Base-by-base conservation (phyloP, 2,888 invertebrate species). In the Nemotelus pantherinus region DNA sequence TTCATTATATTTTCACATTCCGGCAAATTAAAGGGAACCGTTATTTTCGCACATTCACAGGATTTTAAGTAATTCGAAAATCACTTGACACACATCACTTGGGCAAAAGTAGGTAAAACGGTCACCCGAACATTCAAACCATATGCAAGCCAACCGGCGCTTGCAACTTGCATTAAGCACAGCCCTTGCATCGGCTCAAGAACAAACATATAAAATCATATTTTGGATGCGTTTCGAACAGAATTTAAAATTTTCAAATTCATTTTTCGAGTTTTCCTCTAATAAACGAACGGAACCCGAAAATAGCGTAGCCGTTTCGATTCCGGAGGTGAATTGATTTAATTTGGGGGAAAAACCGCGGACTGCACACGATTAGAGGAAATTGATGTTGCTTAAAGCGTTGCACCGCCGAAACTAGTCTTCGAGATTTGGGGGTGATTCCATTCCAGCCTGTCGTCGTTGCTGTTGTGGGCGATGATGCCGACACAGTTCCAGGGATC, bases 351-450 rank as follows among this genome's bases (percentile, higher is more conserved):
- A 65, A 65, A 65, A 65, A 3, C 25, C 65, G 65, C 70, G 70
- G 39, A 43, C 55, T 55, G 10, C 10, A 45, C 39, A 41, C 70
- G 70, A 55, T 48, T 70, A 70, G 68, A 75, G 68, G 58, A 77
- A 68, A 64, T 25, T 78, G 80, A 80, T 82, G 81, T 80, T 82
- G 80, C 81, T 80, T 80, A 77, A 80, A 81, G 81, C 80, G 80
- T 80, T 80, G 77, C 80, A 79, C 77, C 81, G 81, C 80, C 79
- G 75, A 80, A 82, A 82, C 81, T 81, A 79, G 80, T 53, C 25
- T 25, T 25, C 64, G 63, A 68, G 45, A 47, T 57, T 77, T 53
- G 60, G 68, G 65, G 60, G 70, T 43, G 70, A 41, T 55, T 70
- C 74, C 58, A 60, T 44, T 50, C 44, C 70, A 77, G 57, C 58